A percentile compares a stretch with the other conserved stretches of the same genome.
These are phyloP conservation scores for Arenaria interpres DNA, from an alignment of 2,113 vertebrate genomes.

Conservation along the genomic window DNA sequence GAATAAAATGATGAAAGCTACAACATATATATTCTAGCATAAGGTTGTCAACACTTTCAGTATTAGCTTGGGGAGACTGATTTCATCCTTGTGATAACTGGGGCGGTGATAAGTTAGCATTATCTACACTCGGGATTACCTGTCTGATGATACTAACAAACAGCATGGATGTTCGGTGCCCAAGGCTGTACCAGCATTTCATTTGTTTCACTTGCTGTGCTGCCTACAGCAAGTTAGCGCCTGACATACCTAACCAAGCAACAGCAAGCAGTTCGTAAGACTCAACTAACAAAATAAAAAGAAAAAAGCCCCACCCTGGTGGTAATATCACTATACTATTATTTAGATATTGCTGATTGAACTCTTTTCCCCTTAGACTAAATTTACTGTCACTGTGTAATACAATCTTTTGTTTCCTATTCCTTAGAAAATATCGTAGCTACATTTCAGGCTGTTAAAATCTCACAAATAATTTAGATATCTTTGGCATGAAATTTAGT, in stretches of 20 bases:
- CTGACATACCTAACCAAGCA: background rate
- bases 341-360: background rate
- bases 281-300: background rate
- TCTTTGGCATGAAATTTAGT: background rate
- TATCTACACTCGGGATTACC: constrained; percentile 2
- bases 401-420: background rate
- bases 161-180: background rate
- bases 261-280: background rate
- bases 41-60: background rate
- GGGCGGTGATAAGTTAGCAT: constrained; percentile 9
- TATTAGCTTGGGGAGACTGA: background rate
- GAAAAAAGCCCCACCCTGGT: background rate
- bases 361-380: background rate
- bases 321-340: background rate
- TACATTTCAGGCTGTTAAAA: constrained; percentile 1
- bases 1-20: background rate
- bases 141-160: constrained; percentile 36
- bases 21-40: background rate
- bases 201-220: background rate
- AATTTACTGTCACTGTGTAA: background rate
- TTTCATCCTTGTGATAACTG: background rate
- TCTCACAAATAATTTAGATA: background rate
- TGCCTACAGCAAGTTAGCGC: background rate
- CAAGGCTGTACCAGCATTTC: background rate
- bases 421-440: background rate